Percentiles rank a stretch among this genome's conserved stretches.
These are phyloP conservation scores for Oncorhynchus kisutch DNA, from an alignment of 2,113 vertebrate genomes.

Conservation along the genomic window DNA sequence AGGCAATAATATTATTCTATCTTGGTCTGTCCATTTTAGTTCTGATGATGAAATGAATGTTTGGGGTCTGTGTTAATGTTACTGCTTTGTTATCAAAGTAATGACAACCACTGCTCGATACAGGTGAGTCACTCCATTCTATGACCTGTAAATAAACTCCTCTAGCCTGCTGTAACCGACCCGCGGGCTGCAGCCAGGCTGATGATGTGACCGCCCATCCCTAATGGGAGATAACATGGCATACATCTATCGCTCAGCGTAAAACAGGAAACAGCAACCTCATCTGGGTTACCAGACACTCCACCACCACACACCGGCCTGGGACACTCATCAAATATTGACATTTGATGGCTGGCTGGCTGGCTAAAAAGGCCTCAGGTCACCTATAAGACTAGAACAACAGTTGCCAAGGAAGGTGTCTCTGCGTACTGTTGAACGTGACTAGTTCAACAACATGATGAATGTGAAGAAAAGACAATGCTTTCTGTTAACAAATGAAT, in stretches of 20 bases:
- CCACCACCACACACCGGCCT: conserved; percentile 36
- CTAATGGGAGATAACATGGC: conserved; percentile 63
- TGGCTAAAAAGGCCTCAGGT: conserved; percentile 36
- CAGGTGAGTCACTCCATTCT: conserved; percentile 40
- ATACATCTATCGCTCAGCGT: conserved; percentile 58
- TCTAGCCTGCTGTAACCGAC: conserved; percentile 58
- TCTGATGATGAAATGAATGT: background rate
- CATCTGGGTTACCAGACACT: conserved; percentile 66
- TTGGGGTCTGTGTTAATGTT: background rate
- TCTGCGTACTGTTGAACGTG: too few relatives aligned
- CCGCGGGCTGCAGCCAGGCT: conserved; percentile 42
- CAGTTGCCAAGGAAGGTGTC: too few relatives aligned
- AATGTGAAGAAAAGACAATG: too few relatives aligned
- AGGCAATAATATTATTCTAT: too few relatives aligned
- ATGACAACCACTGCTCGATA: background rate
- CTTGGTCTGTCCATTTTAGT: background rate
- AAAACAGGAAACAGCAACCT: conserved; percentile 52
- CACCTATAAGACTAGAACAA: too few relatives aligned
- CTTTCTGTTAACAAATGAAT: too few relatives aligned
- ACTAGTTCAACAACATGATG: too few relatives aligned
- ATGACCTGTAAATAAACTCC: conserved; percentile 72
- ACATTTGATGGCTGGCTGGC: conserved; percentile 60
- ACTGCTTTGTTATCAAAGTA: conserved; percentile 11
- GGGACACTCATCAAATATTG: conserved; percentile 67
- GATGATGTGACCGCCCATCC: conserved; percentile 60